phyloP scores from a whole-genome alignment of 2,888 invertebrate genomes.

The Sinotaia quadrata region DNA sequence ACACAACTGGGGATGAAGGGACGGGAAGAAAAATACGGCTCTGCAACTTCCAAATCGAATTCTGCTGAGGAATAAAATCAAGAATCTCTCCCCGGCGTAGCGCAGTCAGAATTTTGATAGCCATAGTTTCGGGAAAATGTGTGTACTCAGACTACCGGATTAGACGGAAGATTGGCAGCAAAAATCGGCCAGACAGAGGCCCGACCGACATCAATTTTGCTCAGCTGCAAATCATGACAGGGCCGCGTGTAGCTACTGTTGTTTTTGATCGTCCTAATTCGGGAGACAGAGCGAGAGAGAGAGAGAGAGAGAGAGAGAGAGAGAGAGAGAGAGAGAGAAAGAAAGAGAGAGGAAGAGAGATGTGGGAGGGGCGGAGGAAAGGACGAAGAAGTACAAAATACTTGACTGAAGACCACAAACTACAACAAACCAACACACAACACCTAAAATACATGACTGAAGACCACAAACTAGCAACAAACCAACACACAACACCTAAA shows the following conservation, averaged over 20 bases:
- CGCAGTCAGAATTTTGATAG: slow-evolving; percentile 31
- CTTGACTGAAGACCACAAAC: too few species aligned
- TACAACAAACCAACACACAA: too few species aligned
- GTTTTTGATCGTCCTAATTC: too few species aligned
- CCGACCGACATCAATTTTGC: slow-evolving; percentile 30
- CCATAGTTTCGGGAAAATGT: slow-evolving; percentile 20
- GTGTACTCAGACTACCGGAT: slow-evolving; percentile 21
- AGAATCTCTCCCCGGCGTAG: slow-evolving; percentile 23
- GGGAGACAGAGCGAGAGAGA: too few species aligned
- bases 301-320: too few species aligned
- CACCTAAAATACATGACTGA: too few species aligned
- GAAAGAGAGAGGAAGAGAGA: too few species aligned
- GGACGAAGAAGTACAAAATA: too few species aligned
- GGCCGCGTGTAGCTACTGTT: slow-evolving; percentile 3
- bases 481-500: too few species aligned
- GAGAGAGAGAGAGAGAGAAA: too few species aligned
- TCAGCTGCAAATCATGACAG: slow-evolving; percentile 28
- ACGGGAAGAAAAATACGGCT: slow-evolving; percentile 16
- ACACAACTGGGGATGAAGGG: slow-evolving; percentile 9
- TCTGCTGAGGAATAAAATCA: slow-evolving; percentile 27
- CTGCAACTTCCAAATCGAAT: slow-evolving; percentile 25
- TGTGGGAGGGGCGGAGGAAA: too few species aligned
- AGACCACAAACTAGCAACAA: too few species aligned
- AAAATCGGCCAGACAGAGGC: slow-evolving; percentile 23
- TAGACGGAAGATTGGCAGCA: slow-evolving; percentile 26